Conservation (phyloP, 2,797 vertebrate genomes). For the Erpetoichthys calabaricus region DNA sequence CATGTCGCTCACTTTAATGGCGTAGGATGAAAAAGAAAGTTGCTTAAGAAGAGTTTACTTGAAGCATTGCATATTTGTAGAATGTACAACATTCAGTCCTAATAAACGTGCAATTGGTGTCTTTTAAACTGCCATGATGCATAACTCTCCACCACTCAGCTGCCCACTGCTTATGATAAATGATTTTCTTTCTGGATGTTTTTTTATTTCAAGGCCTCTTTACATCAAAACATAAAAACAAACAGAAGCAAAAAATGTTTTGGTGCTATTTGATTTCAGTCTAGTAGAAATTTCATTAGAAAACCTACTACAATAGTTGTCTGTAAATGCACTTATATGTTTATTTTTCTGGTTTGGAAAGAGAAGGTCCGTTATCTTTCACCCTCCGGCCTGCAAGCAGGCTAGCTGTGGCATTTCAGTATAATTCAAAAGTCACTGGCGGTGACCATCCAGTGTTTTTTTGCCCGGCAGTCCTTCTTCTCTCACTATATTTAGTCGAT, state of each 20-base stretch:
- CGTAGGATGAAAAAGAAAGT: constrained; percentile 6
- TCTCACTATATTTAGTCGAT: constrained; percentile 72
- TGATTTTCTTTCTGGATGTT: too few species aligned
- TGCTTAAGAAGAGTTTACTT: constrained; percentile 5
- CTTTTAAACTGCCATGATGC: not conserved
- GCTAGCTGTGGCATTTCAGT: constrained; percentile 61
- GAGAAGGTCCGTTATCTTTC: constrained; percentile 22
- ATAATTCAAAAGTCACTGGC: constrained; percentile 56
- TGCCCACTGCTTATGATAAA: not conserved
- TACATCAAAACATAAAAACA: not conserved
- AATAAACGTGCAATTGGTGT: not conserved
- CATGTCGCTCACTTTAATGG: constrained; percentile 17
- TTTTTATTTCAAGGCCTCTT: not conserved
- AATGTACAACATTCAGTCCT: not conserved
- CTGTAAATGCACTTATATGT: constrained; percentile 18
- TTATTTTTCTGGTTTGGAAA: constrained; percentile 22
- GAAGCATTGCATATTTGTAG: not conserved
- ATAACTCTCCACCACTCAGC: not conserved
- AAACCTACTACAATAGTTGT: constrained; percentile 11
- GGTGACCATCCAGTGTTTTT: constrained; percentile 52
- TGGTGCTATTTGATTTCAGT: constrained; percentile 22
- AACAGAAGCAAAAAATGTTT: not conserved
- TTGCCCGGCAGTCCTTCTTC: constrained; percentile 59
- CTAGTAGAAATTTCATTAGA: constrained; percentile 21
- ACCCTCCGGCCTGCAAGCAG: constrained; percentile 24